phyloP scores from a whole-genome alignment of 2,888 invertebrate genomes.

The Pachymerium ferrugineum region DNA sequence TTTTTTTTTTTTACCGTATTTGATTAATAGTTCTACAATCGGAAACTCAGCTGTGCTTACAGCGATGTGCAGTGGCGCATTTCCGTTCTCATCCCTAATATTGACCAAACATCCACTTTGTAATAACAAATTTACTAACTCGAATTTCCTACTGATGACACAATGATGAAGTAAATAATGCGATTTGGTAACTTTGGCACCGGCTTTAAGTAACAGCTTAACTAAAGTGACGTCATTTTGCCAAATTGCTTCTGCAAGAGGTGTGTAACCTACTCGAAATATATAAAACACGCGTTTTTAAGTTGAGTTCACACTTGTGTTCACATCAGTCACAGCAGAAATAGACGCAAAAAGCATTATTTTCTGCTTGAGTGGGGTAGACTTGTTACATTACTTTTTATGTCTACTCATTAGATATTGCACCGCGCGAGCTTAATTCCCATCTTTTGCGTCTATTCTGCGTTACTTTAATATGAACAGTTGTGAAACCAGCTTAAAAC shows the following conservation, averaged over 20 bases:
- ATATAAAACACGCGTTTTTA: background rate
- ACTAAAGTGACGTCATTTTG: slow-evolving; percentile 58
- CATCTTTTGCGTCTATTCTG: too few relatives aligned
- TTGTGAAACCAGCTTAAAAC: background rate
- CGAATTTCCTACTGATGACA: slow-evolving; percentile 58
- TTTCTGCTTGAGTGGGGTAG: background rate
- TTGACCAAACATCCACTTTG: slow-evolving; percentile 58
- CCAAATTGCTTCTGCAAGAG: slow-evolving; percentile 66
- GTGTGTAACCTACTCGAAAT: slow-evolving; percentile 56
- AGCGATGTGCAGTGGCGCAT: slow-evolving; percentile 63
- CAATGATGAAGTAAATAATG: slow-evolving; percentile 65
- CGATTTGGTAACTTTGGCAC: slow-evolving; percentile 64
- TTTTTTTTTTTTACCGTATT: slow-evolving; percentile 51
- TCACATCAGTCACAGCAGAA: background rate
- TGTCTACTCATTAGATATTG: too few relatives aligned
- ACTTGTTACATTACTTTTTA: too few relatives aligned
- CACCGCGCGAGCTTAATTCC: too few relatives aligned
- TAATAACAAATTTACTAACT: slow-evolving; percentile 56
- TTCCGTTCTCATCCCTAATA: slow-evolving; percentile 60
- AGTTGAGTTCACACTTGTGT: background rate
- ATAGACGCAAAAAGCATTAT: background rate
- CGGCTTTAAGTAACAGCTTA: slow-evolving; percentile 57
- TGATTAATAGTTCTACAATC: slow-evolving; percentile 54
- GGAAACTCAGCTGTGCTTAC: slow-evolving; percentile 51
- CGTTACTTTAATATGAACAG: too few relatives aligned